Evolutionary conservation across 1,140 invertebrate species (phyloP).

Genomic region (Papilio glaucus): DNA sequence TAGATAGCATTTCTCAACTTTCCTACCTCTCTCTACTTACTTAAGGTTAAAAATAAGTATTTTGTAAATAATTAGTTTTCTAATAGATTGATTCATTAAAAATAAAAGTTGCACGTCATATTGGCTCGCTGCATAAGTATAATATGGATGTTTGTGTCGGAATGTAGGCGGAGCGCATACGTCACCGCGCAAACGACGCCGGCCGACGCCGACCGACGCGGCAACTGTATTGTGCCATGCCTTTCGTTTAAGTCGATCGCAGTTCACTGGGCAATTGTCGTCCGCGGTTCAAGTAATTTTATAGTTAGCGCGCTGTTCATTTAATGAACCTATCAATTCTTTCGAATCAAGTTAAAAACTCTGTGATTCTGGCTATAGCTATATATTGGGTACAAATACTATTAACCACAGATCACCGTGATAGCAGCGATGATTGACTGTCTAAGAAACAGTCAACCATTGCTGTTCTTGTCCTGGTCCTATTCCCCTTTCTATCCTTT

Average conservation of each 20-base stretch:
- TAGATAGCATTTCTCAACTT: neutral
- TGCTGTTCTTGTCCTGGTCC: no score
- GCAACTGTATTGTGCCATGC: constrained; percentile 28
- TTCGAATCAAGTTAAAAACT: neutral
- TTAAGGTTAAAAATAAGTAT: neutral
- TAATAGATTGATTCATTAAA: neutral
- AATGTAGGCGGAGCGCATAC: constrained; percentile 51
- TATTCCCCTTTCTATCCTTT: no score
- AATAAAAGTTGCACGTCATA: constrained; percentile 27
- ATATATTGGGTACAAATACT: no score
- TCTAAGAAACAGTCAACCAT: no score
- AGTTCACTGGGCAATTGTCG: constrained; percentile 14
- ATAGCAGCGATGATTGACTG: no score
- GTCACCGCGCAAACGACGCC: constrained; percentile 40
- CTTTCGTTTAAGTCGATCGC: constrained; percentile 15
- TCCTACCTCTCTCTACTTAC: neutral
- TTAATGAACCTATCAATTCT: neutral
- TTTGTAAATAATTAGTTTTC: neutral
- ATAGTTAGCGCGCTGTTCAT: neutral
- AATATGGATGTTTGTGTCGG: constrained; percentile 23
- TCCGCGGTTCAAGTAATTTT: neutral
- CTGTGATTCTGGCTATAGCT: no score
- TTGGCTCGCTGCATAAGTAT: constrained; percentile 7
- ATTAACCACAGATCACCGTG: no score
- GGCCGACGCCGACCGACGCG: neutral